Percentiles rank a stretch among this genome's conserved stretches.
Conservation (phyloP, 2,113 vertebrate genomes). For the Psittacara wagleri region DNA sequence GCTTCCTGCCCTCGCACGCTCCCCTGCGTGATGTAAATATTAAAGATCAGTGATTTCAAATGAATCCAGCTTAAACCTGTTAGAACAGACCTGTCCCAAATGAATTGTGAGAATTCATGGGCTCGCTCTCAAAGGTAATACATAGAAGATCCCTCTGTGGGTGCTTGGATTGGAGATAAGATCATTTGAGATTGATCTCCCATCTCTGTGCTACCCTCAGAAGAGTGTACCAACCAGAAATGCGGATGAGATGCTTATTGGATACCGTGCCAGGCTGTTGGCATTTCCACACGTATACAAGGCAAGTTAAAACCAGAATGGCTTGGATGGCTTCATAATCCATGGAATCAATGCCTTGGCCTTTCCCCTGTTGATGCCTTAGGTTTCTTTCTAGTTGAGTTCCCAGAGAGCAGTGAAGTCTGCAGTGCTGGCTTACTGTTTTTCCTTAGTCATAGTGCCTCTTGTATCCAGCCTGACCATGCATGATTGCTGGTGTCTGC, state of each 20-base stretch:
- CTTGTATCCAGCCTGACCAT: background rate
- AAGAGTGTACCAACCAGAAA: background rate
- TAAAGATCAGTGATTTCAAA: conserved; percentile 15
- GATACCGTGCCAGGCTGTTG: background rate
- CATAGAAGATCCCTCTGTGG: background rate
- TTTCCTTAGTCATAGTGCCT: background rate
- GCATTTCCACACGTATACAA: background rate
- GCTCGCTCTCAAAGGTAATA: conserved; percentile 2
- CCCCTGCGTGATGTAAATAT: conserved; percentile 41
- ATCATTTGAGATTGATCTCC: background rate
- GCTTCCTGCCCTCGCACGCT: background rate
- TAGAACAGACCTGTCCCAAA: conserved; percentile 15
- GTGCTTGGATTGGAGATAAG: background rate
- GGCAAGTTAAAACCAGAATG: background rate
- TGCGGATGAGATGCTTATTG: background rate
- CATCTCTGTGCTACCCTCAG: background rate
- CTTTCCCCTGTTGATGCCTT: background rate
- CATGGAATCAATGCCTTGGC: background rate
- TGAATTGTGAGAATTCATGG: conserved; percentile 32
- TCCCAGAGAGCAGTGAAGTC: background rate
- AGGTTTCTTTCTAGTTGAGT: background rate
- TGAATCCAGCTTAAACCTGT: conserved; percentile 9
- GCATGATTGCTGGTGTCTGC: background rate
- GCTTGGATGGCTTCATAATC: background rate
- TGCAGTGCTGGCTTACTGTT: background rate